Percentiles rank a stretch among this genome's conserved stretches.
phyloP scores from a whole-genome alignment of 2,113 vertebrate genomes.

The Pteronura brasiliensis region DNA sequence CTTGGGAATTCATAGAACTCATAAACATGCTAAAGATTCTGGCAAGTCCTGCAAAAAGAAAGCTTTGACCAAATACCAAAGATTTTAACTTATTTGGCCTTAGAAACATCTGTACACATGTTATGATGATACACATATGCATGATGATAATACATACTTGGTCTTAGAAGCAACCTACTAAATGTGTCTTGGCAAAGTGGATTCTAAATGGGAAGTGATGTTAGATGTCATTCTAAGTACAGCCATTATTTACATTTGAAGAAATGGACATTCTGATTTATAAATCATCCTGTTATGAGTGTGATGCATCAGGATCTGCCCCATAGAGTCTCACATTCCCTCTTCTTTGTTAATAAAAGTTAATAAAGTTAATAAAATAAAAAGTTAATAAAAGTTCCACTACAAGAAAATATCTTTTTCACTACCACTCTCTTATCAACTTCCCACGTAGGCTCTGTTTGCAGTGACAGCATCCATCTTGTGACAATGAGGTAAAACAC shows the following conservation, averaged over 20 bases:
- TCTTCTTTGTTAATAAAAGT: not conserved
- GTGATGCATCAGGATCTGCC: not conserved
- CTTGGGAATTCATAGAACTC: not conserved
- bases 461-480: not conserved
- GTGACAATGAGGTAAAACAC: not conserved
- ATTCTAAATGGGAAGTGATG: not conserved
- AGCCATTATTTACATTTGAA: not conserved
- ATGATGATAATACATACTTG: not conserved
- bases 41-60: not conserved
- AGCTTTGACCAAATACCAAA: not conserved
- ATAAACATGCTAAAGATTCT: not conserved
- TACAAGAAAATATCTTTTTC: not conserved
- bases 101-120: not conserved
- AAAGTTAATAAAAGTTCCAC: no score
- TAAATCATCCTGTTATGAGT: not conserved
- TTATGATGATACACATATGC: no score
- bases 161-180: not conserved
- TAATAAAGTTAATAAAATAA: no score
- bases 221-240: not conserved
- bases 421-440: no score
- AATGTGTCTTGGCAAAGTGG: not conserved
- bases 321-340: not conserved
- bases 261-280: not conserved
- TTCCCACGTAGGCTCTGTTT: not conserved
- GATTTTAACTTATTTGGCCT: not conserved